Conservation (phyloP, 2,113 vertebrate genomes). For the Paracanthobrama guichenoti region DNA sequence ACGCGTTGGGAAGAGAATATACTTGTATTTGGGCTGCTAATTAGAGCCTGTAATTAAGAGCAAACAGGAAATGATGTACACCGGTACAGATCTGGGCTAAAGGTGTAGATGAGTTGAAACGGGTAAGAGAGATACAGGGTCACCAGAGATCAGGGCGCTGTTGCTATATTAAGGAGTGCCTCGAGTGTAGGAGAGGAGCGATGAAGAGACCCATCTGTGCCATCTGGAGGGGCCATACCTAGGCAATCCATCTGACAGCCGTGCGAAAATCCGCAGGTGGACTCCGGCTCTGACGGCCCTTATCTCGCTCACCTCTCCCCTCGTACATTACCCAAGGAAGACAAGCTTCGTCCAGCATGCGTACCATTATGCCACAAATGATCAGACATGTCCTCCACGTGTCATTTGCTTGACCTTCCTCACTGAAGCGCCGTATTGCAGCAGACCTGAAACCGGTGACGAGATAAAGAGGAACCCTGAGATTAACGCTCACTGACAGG, state of each 20-base stretch:
- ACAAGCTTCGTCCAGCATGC: conserved; percentile 22
- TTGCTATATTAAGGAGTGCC: conserved; percentile 45
- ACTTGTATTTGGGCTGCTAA: conserved; percentile 64
- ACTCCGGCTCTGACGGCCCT: conserved; percentile 38
- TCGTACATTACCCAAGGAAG: neutral
- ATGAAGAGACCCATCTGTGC: conserved; percentile 47
- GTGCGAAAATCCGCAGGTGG: conserved; percentile 12
- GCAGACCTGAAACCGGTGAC: conserved; percentile 48
- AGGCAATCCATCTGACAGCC: conserved; percentile 24
- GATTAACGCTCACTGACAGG: conserved; percentile 63
- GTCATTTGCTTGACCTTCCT: conserved; percentile 44
- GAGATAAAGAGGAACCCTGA: conserved; percentile 55
- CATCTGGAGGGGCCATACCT: conserved; percentile 38
- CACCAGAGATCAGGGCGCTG: conserved; percentile 14
- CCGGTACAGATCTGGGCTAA: conserved; percentile 63
- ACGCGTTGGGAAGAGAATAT: neutral
- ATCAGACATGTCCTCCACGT: conserved; percentile 48
- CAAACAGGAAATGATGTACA: conserved; percentile 67
- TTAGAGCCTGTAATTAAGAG: conserved; percentile 75
- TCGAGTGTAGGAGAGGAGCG: conserved; percentile 9
- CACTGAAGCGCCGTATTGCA: conserved; percentile 51
- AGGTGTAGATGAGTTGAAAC: conserved; percentile 28
- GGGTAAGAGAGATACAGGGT: conserved; percentile 15
- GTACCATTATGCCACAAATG: conserved; percentile 57
- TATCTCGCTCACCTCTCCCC: conserved; percentile 43